Evolutionary conservation across 2,888 invertebrate genomes (phyloP).

Genomic region (Ophion slaviceki): DNA sequence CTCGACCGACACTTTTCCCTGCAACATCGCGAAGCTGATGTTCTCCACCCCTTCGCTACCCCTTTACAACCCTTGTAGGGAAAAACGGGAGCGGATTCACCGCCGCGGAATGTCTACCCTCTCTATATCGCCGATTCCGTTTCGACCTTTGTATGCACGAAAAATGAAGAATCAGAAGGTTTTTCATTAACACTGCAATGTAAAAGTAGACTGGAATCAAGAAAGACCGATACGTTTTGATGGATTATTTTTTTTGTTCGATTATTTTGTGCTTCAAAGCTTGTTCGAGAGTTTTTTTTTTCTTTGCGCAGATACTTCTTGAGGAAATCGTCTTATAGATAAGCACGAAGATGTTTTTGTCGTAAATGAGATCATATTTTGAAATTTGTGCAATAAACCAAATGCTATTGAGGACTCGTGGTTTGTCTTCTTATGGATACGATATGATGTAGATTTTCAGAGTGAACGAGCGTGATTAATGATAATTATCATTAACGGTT

Average conservation of each 20-base stretch:
- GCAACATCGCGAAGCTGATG: conserved; percentile 37
- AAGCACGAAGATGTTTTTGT: not conserved
- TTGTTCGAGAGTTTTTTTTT: not conserved
- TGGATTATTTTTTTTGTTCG: conserved; percentile 3
- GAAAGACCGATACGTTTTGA: not conserved
- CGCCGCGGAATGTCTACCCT: conserved; percentile 5
- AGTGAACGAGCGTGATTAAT: not conserved
- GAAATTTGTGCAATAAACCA: not conserved
- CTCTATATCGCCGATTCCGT: conserved; percentile 9
- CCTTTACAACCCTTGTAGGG: conserved; percentile 7
- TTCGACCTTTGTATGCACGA: conserved; percentile 19
- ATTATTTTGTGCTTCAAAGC: conserved; percentile 2
- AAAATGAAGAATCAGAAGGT: conserved; percentile 54
- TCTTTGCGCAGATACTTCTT: not conserved
- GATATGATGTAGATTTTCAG: not conserved
- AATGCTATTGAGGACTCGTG: not conserved
- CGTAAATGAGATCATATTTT: not conserved
- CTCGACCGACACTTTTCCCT: conserved; percentile 39
- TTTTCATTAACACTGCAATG: conserved; percentile 71
- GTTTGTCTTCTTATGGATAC: not conserved
- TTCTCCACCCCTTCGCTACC: conserved; percentile 1
- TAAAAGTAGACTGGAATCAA: not conserved
- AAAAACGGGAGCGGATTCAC: conserved; percentile 32
- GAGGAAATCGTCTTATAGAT: not conserved
- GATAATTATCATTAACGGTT: not conserved